Base-by-base conservation (phyloP, 2,797 vertebrate species). In the Rachycentron canadum region DNA sequence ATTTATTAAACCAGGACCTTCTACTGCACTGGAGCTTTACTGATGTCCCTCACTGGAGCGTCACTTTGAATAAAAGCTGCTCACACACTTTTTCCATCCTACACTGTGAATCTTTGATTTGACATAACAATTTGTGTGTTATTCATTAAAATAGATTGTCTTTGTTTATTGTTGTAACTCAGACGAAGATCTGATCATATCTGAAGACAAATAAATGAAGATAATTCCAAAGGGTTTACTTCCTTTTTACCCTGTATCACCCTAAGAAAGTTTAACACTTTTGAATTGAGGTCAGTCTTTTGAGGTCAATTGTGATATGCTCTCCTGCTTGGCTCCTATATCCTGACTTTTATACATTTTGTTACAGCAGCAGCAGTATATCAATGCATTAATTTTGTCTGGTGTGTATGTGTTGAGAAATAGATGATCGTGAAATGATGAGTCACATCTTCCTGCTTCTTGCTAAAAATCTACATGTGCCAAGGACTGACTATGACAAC, bases 401-500 rank as follows among this genome's bases (percentile, higher is more conserved):
- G 9, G 38, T 56, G n/a, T 2, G 3, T 49, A 21, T 12, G 21
- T 61, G 5, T 25, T 36, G 26, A 43, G 32, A 45, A 53, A 64
- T 43, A 17, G 32, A 53, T n/a, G 32, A 40, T 6, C 36, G n/a
- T n/a, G 11, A 64, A 49, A 47, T 32, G 21, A 66, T 45, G 6
- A 43, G 32, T 19, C 32, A 26, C 61, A 59, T 17, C 25, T 60
- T 61, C 28, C 13, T 55, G 40, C 47, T 71, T 62, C n/a, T 4
- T 50, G 40, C 57, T 56, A 68, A 50, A 58, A 55, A 66, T 66
- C 47, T 17, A 19, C 7, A 34, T 19, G 28, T 36, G 11, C 38
- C 11, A 61, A 38, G n/a, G n/a, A 40, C 7, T 56, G 25, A 47
- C 17, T 40, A 13, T 43, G 13, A 69, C 52, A 41, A 56, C 11